Conservation (phyloP, 37 sponge, comb jelly and placozoan species). For the Hormiphora californensis region DNA sequence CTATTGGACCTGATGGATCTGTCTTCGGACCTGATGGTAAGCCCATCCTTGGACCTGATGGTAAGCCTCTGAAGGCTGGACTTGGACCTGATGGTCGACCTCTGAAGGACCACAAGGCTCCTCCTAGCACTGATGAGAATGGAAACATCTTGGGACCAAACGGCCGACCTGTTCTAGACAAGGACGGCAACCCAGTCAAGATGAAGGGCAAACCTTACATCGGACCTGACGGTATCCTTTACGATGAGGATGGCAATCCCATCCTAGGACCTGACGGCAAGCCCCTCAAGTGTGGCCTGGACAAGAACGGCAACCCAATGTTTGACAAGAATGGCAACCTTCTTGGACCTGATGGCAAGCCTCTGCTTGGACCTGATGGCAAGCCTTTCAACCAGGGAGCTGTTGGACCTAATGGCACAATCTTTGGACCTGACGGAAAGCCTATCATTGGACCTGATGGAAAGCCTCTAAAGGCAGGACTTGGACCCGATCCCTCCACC, state of each 20-base stretch:
- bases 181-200: slow-evolving; percentile 14
- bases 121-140: slow-evolving; percentile 9
- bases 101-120: slow-evolving; percentile 21
- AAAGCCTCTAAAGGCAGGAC: neutral
- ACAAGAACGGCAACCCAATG: neutral
- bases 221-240: neutral
- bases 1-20: slow-evolving; percentile 22
- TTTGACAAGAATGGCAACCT: slow-evolving; percentile 2
- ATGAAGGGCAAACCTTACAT: neutral
- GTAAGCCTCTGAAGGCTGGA: slow-evolving; percentile 5
- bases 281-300: neutral
- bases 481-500: neutral
- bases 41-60: slow-evolving; percentile 27
- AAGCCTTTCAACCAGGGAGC: neutral
- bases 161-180: neutral
- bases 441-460: slow-evolving; percentile 20
- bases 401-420: slow-evolving; percentile 1
- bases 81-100: slow-evolving; percentile 1
- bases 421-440: neutral
- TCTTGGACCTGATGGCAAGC: slow-evolving; percentile 26
- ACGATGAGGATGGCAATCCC: neutral
- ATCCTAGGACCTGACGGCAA: neutral
- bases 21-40: slow-evolving; percentile 15
- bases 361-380: neutral
- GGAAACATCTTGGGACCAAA: slow-evolving; percentile 1